Evolutionary conservation across 2,113 vertebrate species (phyloP).

Genomic region (Melozone crissalis): DNA sequence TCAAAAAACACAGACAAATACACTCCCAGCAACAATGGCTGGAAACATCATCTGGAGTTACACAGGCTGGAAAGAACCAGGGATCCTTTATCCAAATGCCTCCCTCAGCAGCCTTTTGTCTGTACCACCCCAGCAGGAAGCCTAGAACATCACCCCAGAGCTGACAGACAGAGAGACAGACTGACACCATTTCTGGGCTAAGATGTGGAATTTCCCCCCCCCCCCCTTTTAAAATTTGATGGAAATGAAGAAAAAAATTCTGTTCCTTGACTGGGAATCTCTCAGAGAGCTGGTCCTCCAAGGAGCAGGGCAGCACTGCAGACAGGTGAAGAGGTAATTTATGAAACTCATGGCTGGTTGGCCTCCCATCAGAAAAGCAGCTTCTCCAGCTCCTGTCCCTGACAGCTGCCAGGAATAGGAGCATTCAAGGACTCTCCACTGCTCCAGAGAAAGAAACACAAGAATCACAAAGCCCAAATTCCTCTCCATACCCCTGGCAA

Average conservation of each 20-base stretch:
- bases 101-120: conserved; percentile 24
- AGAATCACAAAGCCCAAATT: neutral
- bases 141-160: neutral
- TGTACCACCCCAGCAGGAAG: conserved; percentile 26
- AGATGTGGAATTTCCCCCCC: neutral
- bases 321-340: neutral
- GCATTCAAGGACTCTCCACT: neutral
- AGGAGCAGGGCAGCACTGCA: neutral
- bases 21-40: conserved; percentile 4
- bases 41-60: neutral
- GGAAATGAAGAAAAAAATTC: neutral
- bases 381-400: neutral
- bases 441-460: neutral
- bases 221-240: neutral
- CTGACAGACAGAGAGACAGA: conserved; percentile 11
- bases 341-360: neutral
- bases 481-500: neutral
- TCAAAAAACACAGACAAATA: neutral
- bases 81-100: neutral
- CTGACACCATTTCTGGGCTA: neutral
- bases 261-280: neutral
- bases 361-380: neutral
- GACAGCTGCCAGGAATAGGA: neutral
- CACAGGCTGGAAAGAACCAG: neutral
- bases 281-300: neutral